phyloP scores from a whole-genome alignment of 2,888 invertebrate genomes.

The Melieria omissa region DNA sequence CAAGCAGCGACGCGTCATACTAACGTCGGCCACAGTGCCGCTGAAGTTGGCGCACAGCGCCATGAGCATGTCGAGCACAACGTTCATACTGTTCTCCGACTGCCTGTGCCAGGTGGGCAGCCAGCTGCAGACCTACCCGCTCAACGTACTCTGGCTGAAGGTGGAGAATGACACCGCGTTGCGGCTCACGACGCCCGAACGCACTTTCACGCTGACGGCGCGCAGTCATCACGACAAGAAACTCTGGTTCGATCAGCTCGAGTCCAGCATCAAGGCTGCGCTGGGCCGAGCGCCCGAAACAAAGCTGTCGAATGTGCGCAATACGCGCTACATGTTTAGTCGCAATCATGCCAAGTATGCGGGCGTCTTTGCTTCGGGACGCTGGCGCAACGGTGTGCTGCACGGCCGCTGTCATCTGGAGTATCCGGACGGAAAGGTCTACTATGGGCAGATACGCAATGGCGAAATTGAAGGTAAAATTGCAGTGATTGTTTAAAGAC shows the following conservation, averaged over 20 bases:
- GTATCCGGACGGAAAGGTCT: conserved; percentile 83
- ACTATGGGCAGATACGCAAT: conserved; percentile 83
- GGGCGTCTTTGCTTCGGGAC: conserved; percentile 82
- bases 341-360: conserved; percentile 77
- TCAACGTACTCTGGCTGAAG: conserved; percentile 85
- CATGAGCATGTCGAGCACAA: conserved; percentile 75
- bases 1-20: conserved; percentile 77
- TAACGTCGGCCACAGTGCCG: conserved; percentile 80
- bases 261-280: conserved; percentile 76
- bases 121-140: conserved; percentile 75
- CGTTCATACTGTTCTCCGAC: conserved; percentile 86
- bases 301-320: conserved; percentile 74
- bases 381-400: conserved; percentile 83
- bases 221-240: conserved; percentile 75
- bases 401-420: conserved; percentile 85
- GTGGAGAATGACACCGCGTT: conserved; percentile 76
- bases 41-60: conserved; percentile 78
- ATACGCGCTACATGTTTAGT: conserved; percentile 78
- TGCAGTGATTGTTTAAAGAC: not conserved
- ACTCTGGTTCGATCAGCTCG: conserved; percentile 83
- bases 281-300: conserved; percentile 72
- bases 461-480: conserved; percentile 61
- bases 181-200: conserved; percentile 82
- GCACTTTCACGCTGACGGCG: conserved; percentile 76
- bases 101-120: conserved; percentile 79